A percentile compares a stretch with the other conserved stretches of the same genome.
Conservation (phyloP, 2,113 vertebrate genomes). For the Maccullochella peelii region DNA sequence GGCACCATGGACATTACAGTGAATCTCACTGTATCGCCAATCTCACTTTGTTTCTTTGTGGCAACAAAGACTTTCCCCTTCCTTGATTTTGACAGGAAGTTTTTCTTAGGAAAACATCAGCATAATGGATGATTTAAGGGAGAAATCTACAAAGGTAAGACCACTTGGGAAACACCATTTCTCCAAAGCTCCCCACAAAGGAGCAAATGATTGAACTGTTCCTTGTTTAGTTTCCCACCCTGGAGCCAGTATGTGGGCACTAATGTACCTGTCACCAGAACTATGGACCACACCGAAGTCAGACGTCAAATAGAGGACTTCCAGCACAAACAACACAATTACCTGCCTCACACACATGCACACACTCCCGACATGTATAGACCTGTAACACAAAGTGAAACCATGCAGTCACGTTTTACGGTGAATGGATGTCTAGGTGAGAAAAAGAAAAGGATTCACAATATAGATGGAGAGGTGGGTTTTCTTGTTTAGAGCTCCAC, state of each 20-base stretch:
- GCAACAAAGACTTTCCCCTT: background rate
- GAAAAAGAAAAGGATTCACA: slow-evolving; percentile 16
- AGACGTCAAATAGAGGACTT: slow-evolving; percentile 36
- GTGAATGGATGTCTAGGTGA: slow-evolving; percentile 2
- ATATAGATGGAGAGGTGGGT: background rate
- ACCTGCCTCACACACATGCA: slow-evolving; percentile 13
- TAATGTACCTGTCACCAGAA: slow-evolving; percentile 64
- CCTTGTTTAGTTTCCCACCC: slow-evolving; percentile 58
- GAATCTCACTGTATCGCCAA: no score
- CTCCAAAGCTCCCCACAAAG: slow-evolving; percentile 51
- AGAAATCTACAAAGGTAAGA: slow-evolving; percentile 26
- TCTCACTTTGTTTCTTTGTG: no score
- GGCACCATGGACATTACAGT: background rate
- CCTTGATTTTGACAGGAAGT: background rate
- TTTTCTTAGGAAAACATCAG: slow-evolving; percentile 4
- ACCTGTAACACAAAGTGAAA: slow-evolving; percentile 38
- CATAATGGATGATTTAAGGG: background rate
- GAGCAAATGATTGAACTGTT: slow-evolving; percentile 45
- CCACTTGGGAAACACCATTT: slow-evolving; percentile 20
- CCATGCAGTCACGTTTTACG: background rate
- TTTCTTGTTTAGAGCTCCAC: background rate
- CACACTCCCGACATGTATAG: slow-evolving; percentile 34
- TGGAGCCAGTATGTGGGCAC: slow-evolving; percentile 39
- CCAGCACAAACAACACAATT: slow-evolving; percentile 50
- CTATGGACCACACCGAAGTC: slow-evolving; percentile 55